phyloP scores from a whole-genome alignment of 2,888 invertebrate species.

The Hanleya hanleyi region DNA sequence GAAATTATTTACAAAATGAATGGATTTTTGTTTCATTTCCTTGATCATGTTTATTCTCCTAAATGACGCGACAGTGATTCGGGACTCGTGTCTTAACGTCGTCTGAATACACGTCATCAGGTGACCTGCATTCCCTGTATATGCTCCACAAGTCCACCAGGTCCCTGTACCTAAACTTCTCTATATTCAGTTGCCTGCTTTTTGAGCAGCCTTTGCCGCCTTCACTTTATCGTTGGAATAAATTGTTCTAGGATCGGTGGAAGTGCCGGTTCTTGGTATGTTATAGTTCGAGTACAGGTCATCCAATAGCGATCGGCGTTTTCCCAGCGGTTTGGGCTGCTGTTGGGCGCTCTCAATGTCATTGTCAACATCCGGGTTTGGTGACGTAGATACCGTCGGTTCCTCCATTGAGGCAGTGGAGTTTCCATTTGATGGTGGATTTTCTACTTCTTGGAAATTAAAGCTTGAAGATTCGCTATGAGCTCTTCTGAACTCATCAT shows the following conservation, averaged over 20 bases:
- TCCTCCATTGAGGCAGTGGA: neutral
- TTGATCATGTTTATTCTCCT: too few species aligned
- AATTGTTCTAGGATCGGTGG: neutral
- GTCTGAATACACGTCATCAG: too few species aligned
- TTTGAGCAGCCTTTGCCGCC: neutral
- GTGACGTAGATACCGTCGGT: neutral
- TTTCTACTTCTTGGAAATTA: constrained; percentile 3
- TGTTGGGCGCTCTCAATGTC: neutral
- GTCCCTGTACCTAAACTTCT: too few species aligned
- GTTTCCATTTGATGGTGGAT: neutral
- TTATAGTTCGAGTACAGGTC: neutral
- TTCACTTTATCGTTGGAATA: neutral
- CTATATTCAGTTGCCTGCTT: neutral
- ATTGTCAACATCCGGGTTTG: neutral
- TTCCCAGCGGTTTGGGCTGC: neutral
- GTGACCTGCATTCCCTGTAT: too few species aligned
- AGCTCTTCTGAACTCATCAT: neutral
- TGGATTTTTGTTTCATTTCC: too few species aligned
- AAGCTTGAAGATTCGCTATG: neutral
- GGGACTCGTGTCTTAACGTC: too few species aligned
- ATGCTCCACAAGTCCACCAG: too few species aligned
- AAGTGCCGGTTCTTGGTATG: neutral
- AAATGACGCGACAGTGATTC: too few species aligned
- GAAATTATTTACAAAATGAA: too few species aligned
- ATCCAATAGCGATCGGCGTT: neutral